A percentile compares a stretch with the other conserved stretches of the same genome.
phyloP scores from a whole-genome alignment of 2,888 invertebrate genomes.

The Panopea generosa region DNA sequence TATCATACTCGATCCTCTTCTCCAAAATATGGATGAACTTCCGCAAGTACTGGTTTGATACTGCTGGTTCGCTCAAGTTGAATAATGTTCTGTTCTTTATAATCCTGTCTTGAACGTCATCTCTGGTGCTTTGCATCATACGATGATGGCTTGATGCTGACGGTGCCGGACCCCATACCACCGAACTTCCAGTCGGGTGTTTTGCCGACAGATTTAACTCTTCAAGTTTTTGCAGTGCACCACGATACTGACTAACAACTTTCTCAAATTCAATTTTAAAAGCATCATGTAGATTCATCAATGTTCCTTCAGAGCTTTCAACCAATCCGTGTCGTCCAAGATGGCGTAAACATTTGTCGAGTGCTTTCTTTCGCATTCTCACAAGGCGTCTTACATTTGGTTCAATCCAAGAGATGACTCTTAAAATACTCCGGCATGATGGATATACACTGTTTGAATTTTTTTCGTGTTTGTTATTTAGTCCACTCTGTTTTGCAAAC shows the following conservation, averaged over 20 bases:
- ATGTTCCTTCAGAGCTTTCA: slow-evolving; percentile 86
- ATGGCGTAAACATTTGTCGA: slow-evolving; percentile 95
- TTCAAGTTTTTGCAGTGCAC: slow-evolving; percentile 94
- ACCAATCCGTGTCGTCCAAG: slow-evolving; percentile 94
- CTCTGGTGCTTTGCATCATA: slow-evolving; percentile 92
- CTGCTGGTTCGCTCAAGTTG: slow-evolving; percentile 89
- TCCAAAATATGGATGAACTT: slow-evolving; percentile 90
- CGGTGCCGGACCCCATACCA: slow-evolving; percentile 88
- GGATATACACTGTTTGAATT: slow-evolving; percentile 76
- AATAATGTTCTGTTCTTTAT: slow-evolving; percentile 96
- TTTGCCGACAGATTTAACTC: slow-evolving; percentile 84
- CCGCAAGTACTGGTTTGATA: slow-evolving; percentile 93
- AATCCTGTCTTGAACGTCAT: slow-evolving; percentile 94
- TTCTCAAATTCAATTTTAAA: slow-evolving; percentile 92
- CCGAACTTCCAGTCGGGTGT: slow-evolving; percentile 76
- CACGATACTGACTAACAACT: slow-evolving; percentile 94
- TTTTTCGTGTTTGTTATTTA: slow-evolving; percentile 65
- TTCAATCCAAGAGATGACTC: slow-evolving; percentile 86
- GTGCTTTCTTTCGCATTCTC: slow-evolving; percentile 89
- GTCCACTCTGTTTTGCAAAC: slow-evolving; percentile 86
- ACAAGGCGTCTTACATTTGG: slow-evolving; percentile 89
- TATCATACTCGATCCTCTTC: slow-evolving; percentile 94
- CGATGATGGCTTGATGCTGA: slow-evolving; percentile 95
- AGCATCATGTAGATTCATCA: slow-evolving; percentile 92
- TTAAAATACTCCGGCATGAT: slow-evolving; percentile 73